phyloP scores from a whole-genome alignment of 1,140 invertebrate genomes.

The Drosophila navojoa region DNA sequence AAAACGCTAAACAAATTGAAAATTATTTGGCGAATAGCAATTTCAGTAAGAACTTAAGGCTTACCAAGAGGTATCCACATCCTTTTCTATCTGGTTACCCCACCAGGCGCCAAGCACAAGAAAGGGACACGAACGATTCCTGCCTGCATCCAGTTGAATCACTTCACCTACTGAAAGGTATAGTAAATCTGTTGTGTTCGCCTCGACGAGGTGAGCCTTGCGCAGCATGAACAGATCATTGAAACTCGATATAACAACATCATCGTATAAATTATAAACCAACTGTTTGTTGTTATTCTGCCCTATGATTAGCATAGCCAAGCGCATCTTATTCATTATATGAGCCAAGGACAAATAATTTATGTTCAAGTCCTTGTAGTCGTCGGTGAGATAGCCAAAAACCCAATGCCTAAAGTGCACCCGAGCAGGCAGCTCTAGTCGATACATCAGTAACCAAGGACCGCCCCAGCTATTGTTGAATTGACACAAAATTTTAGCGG shows the following conservation, averaged over 20 bases:
- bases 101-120: slow-evolving; percentile 63
- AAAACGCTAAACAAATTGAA: slow-evolving; percentile 41
- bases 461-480: slow-evolving; percentile 56
- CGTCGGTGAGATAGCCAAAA: slow-evolving; percentile 59
- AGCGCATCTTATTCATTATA: slow-evolving; percentile 59
- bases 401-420: slow-evolving; percentile 63
- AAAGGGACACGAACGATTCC: slow-evolving; percentile 53
- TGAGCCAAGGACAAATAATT: slow-evolving; percentile 57
- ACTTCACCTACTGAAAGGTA: slow-evolving; percentile 53
- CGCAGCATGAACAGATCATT: slow-evolving; percentile 68
- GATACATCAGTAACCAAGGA: slow-evolving; percentile 67
- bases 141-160: slow-evolving; percentile 34
- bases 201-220: slow-evolving; percentile 57
- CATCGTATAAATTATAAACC: slow-evolving; percentile 66
- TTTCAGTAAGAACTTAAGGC: neutral
- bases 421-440: slow-evolving; percentile 51
- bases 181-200: slow-evolving; percentile 61
- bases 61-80: slow-evolving; percentile 36
- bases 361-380: slow-evolving; percentile 62
- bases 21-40: neutral
- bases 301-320: slow-evolving; percentile 62
- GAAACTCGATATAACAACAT: slow-evolving; percentile 63
- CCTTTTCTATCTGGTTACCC: slow-evolving; percentile 21
- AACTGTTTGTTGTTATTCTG: slow-evolving; percentile 49
- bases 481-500: slow-evolving; percentile 47